Evolutionary conservation across 2,113 vertebrate species (phyloP).

Genomic region (Antennarius striatus): DNA sequence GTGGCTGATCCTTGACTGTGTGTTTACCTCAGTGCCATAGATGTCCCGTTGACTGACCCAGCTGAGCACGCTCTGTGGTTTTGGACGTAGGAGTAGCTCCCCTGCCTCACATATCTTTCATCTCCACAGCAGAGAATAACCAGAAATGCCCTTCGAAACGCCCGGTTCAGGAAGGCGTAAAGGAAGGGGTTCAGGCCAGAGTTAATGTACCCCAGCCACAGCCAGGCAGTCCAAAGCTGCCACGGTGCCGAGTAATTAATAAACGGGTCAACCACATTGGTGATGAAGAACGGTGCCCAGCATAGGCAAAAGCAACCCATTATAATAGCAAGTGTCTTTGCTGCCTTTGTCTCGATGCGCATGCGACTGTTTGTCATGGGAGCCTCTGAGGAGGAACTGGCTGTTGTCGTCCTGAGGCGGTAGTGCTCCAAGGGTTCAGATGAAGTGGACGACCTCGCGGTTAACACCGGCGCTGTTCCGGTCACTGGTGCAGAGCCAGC

Average conservation of each 20-base stretch:
- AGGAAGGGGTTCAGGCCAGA: slow-evolving; percentile 84
- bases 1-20: slow-evolving; percentile 6
- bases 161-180: slow-evolving; percentile 83
- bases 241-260: slow-evolving; percentile 81
- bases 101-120: slow-evolving; percentile 69
- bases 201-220: slow-evolving; percentile 85
- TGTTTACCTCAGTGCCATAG: slow-evolving; percentile 81
- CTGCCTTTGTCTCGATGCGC: slow-evolving; percentile 82
- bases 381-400: slow-evolving; percentile 51
- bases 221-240: slow-evolving; percentile 84
- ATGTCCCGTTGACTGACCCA: slow-evolving; percentile 78
- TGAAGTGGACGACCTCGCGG: slow-evolving; percentile 52
- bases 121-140: slow-evolving; percentile 82
- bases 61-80: slow-evolving; percentile 66
- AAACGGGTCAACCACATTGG: slow-evolving; percentile 84
- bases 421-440: slow-evolving; percentile 62
- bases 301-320: slow-evolving; percentile 85
- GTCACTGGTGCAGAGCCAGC: slow-evolving; percentile 76
- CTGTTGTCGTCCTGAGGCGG: slow-evolving; percentile 35
- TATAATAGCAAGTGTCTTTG: slow-evolving; percentile 82
- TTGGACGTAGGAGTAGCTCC: slow-evolving; percentile 68
- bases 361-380: slow-evolving; percentile 72
- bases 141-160: slow-evolving; percentile 82
- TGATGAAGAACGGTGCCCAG: slow-evolving; percentile 84
- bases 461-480: slow-evolving; percentile 19